These are phyloP conservation scores for Loriculus beryllinus DNA, from an alignment of 2,797 vertebrate genomes.

Conservation along the genomic window DNA sequence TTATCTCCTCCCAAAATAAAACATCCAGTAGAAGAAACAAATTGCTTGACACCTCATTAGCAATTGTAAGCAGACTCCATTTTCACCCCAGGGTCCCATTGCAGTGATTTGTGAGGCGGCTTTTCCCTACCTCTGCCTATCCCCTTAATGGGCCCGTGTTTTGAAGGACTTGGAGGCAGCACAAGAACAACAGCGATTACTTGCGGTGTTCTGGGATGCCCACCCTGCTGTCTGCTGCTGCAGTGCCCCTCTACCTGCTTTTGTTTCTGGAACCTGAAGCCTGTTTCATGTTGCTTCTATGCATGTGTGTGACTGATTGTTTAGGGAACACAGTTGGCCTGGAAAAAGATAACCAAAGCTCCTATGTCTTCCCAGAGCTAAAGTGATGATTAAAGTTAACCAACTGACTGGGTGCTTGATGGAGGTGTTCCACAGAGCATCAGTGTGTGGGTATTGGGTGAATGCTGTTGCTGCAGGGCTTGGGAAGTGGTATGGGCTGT, in stretches of 20 bases:
- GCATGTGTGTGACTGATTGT: neutral
- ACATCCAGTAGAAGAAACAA: conserved; percentile 67
- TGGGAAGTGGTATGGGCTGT: neutral
- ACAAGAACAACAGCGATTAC: conserved; percentile 65
- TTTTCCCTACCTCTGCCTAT: neutral
- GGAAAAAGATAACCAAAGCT: neutral
- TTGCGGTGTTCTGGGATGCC: conserved; percentile 35
- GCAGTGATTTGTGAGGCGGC: conserved; percentile 58
- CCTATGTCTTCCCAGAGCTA: neutral
- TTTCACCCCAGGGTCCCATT: conserved; percentile 50
- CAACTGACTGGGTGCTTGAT: neutral
- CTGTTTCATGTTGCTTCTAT: neutral
- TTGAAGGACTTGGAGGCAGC: conserved; percentile 51
- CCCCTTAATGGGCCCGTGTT: neutral
- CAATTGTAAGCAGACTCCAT: conserved; percentile 37
- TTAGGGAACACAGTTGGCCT: neutral
- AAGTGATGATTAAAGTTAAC: neutral
- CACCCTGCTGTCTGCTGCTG: conserved; percentile 45
- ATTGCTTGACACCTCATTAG: conserved; percentile 72
- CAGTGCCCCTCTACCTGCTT: conserved; percentile 48
- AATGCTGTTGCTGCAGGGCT: neutral
- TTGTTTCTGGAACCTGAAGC: conserved; percentile 55
- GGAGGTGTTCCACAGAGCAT: neutral
- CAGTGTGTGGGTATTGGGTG: neutral
- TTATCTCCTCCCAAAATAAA: conserved; percentile 75